Evolutionary conservation across 1,140 invertebrate species (phyloP), one percentile per base, ranked within the genome.

Genomic region (Plutomurus gul): DNA sequence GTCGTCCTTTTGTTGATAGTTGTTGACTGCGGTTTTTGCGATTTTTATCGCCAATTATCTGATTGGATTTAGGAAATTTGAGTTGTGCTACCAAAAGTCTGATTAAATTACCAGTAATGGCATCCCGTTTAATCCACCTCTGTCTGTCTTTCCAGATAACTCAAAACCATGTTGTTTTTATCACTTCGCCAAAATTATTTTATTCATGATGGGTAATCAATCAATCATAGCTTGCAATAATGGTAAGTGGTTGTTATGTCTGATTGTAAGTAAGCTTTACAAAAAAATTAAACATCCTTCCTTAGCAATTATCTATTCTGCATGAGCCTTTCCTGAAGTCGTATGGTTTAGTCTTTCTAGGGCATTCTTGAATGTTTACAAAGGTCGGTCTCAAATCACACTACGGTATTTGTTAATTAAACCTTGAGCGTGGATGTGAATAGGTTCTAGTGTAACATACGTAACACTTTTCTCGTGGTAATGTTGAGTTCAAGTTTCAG

Each of bases 61-160:
- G 18, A 49, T 49, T 22, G 8, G 18, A 22, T 25, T 22, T 30
- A 30, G 4, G 7, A 37, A 20, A 20, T 5, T 20, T 22, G n/a
- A 18, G 65, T 18, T 39, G n/a, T 4, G 8, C 7, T 7, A 43
- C 33, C 5, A 72, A 39, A n/a, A 13, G 10, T 27, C 25, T 56
- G 49, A 22, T 25, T 33, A 10, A 51, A 51, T 51, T 18, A 20
- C 7, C 20, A 51, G 7, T 51, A 51, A n/a, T 33, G 8, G 10
- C 20, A 27, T 43, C 40, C 72, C n/a, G 40, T 74, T 47, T 78
- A 78, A 78, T 78, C 25, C 46, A 71, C 40, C 76, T 78, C 76
- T 78, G 76, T 78, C 27, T 78, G 39, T 78, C 43, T 78, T 78
- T 78, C 37, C 65, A 78, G 76, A 78, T 78, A 46, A 78, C 46